These are phyloP conservation scores for Zaprionus bogoriensis DNA, from an alignment of 2,888 invertebrate genomes.

Conservation along the genomic window DNA sequence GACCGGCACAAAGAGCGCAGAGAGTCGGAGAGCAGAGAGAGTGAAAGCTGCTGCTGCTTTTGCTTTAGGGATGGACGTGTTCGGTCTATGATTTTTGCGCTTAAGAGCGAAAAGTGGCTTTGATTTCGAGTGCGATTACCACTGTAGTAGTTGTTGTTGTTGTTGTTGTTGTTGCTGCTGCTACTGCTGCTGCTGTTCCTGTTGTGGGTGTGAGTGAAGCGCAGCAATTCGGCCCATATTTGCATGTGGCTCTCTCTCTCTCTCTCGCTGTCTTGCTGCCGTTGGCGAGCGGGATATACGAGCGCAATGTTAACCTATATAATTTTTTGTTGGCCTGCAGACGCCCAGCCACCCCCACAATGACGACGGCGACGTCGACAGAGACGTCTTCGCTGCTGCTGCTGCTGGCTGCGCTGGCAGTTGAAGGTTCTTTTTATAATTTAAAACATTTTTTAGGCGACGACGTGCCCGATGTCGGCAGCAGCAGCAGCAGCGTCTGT, in stretches of 20 bases:
- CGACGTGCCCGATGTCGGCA: constrained; percentile 18
- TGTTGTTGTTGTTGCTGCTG: constrained; percentile 30
- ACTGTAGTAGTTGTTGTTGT: constrained; percentile 32
- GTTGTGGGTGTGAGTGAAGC: constrained; percentile 5
- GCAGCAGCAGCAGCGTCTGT: neutral
- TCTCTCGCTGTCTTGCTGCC: constrained; percentile 5
- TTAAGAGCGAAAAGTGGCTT: constrained; percentile 70
- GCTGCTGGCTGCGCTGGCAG: constrained; percentile 46
- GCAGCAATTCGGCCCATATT: constrained; percentile 51
- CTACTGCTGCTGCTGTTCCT: constrained; percentile 14
- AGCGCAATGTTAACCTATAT: constrained; percentile 66
- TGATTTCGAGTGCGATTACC: constrained; percentile 48
- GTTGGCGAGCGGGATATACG: constrained; percentile 55
- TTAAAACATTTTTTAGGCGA: constrained; percentile 54
- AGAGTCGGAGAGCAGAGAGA: neutral
- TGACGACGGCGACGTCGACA: constrained; percentile 22
- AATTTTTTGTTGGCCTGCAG: constrained; percentile 46
- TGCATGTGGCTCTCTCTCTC: constrained; percentile 46
- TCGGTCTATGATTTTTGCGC: constrained; percentile 61
- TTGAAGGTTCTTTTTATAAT: constrained; percentile 68
- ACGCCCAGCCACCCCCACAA: constrained; percentile 26
- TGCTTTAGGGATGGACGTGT: constrained; percentile 47
- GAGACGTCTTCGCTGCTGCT: constrained; percentile 20
- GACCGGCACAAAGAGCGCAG: no score
- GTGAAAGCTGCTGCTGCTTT: constrained; percentile 17